Base-by-base conservation (phyloP, 92 coral and sea anemone genomes). In the Palythoa grandis region DNA sequence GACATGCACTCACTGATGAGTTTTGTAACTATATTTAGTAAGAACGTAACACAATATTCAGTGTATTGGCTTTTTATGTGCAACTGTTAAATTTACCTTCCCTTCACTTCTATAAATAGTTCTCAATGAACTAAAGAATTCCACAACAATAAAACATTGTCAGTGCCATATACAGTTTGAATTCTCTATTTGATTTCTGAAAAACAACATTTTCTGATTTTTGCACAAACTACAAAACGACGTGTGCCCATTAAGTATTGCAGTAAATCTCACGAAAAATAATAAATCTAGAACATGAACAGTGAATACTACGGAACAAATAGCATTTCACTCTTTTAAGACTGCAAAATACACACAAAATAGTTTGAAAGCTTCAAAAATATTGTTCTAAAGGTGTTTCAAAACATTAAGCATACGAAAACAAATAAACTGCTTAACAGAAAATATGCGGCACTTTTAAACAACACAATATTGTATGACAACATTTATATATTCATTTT, bases 101-200 rank as follows among this genome's bases (percentile, higher is more conserved):
- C 65, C 20, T 58, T 16, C 65, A 16, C 2, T 6, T 16, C 65
- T 58, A 63, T 63, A 19, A 17, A 19, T 63, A 63, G 22, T n/a
- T 3, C 22, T 8, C 35, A 19, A n/a, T 60, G n/a, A 63, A 63
- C 24, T 50, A 74, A 5, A 50, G 20, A 74, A 74, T 74, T 74
- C 78, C 78, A 74, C 23, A 50, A 47, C 78, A 47, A 48, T 25
- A n/a, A 50, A 74, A 74, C 48, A 50, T 74, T 74, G 37, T 39
- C 9, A 29, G 35, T 29, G 35, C 7, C 48, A 13, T n/a, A 52
- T 12, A 74, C 58, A 50, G 3, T 1, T 74, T 22, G 24, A 29
- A 14, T 13, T 70, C 38, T 25, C 58, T n/a, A 11, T 52, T 52
- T 22, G 29, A 47, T 20, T 48, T 20, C 29, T 22, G 10, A 74